Evolutionary conservation across 2,113 vertebrate genomes (phyloP).

Genomic region (Alouatta palliata): DNA sequence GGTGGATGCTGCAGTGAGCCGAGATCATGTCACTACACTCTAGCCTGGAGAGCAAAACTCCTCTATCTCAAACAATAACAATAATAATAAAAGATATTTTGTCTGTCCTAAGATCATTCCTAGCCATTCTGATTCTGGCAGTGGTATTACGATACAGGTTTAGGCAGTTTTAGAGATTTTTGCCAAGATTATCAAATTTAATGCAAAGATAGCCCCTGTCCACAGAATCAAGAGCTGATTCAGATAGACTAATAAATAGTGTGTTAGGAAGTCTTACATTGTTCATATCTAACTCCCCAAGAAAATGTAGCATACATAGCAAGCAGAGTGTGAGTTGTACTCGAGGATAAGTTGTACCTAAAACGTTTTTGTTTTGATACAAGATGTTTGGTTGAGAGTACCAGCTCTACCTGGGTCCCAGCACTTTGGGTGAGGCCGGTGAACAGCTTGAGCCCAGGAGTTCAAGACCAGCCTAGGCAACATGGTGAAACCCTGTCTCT

Average conservation of each 20-base stretch:
- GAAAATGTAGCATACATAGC: background rate
- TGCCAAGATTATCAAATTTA: constrained; percentile 33
- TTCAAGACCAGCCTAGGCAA: too few species aligned
- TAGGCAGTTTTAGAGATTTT: constrained; percentile 28
- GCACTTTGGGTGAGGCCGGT: too few species aligned
- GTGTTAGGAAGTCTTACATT: background rate
- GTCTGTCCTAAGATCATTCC: background rate
- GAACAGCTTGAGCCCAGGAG: too few species aligned
- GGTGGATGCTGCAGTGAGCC: too few species aligned
- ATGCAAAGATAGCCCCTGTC: background rate
- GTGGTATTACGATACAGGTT: background rate
- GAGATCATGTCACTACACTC: too few species aligned
- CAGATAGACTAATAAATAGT: background rate
- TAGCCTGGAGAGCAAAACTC: too few species aligned
- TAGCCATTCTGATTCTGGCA: constrained; percentile 11
- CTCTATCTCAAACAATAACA: too few species aligned
- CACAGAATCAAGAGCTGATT: constrained; percentile 9
- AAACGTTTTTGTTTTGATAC: background rate
- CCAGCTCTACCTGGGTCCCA: background rate
- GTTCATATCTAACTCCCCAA: background rate
- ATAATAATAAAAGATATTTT: background rate
- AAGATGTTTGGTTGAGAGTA: background rate
- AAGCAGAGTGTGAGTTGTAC: background rate
- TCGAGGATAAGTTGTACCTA: background rate
- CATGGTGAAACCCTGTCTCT: too few species aligned